Evolutionary conservation across 2,113 vertebrate species (phyloP).

Genomic region (Sarotherodon lohbergeri): DNA sequence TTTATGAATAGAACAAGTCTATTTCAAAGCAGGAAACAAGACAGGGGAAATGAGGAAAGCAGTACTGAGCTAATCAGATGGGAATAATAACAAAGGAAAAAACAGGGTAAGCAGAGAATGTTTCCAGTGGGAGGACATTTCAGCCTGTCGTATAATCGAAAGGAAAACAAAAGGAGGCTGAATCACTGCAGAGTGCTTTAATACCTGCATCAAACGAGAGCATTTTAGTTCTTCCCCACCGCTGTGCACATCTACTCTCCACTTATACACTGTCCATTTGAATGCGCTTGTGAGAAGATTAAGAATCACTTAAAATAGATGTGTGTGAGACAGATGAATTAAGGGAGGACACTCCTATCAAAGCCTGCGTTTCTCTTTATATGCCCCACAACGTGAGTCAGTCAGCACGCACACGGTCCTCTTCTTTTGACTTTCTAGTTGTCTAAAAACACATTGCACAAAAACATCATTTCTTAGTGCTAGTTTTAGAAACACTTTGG

Average conservation of each 20-base stretch:
- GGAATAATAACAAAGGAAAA: background rate
- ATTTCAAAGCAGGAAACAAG: background rate
- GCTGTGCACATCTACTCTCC: background rate
- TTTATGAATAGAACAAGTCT: background rate
- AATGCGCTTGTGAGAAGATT: background rate
- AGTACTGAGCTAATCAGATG: background rate
- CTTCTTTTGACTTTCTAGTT: background rate
- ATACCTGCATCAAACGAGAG: background rate
- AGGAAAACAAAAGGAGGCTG: background rate
- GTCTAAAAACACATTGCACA: background rate
- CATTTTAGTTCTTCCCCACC: background rate
- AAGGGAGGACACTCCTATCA: background rate
- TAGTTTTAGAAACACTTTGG: slow-evolving; percentile 2
- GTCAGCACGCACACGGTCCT: background rate
- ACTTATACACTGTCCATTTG: background rate
- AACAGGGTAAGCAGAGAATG: background rate
- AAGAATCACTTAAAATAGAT: background rate
- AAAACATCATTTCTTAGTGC: background rate
- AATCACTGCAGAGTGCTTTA: background rate
- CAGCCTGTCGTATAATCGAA: background rate
- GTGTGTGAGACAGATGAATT: background rate
- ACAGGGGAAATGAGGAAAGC: background rate
- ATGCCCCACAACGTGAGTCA: background rate
- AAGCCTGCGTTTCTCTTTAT: background rate
- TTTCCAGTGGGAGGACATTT: background rate